A percentile compares a stretch with the other conserved stretches of the same genome.
Evolutionary conservation across 2,113 vertebrate species (phyloP).

Genomic region (Ahaetulla prasina): DNA sequence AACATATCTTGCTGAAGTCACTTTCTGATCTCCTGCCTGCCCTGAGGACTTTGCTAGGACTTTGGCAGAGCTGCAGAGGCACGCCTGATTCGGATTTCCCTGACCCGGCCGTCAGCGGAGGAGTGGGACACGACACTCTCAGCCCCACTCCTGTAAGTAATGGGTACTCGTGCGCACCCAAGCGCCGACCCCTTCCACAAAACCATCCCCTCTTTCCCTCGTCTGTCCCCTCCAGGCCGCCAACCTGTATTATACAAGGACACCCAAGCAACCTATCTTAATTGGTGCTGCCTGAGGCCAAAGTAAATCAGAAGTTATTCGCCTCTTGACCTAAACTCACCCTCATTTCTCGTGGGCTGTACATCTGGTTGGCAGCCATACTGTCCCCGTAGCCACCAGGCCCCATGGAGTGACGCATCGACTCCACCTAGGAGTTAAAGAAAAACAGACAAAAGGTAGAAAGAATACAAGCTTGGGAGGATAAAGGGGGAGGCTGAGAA

Average conservation of each 20-base stretch:
- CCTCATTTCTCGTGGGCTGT: conserved; percentile 73
- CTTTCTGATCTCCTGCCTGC: too few relatives aligned
- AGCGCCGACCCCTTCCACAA: too few relatives aligned
- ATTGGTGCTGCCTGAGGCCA: conserved; percentile 19
- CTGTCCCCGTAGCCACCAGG: conserved; percentile 70
- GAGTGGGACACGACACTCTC: too few relatives aligned
- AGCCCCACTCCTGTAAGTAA: too few relatives aligned
- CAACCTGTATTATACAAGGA: background rate
- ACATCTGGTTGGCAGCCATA: conserved; percentile 66
- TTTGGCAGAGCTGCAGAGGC: too few relatives aligned
- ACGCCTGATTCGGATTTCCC: too few relatives aligned
- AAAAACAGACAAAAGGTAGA: background rate
- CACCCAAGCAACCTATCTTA: background rate
- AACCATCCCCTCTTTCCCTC: too few relatives aligned
- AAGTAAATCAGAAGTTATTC: background rate
- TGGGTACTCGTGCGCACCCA: too few relatives aligned
- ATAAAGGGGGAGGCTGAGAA: background rate
- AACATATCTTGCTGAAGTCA: too few relatives aligned
- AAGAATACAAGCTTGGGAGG: background rate
- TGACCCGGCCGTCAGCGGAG: too few relatives aligned
- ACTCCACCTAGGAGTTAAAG: conserved; percentile 59
- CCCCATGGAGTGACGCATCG: conserved; percentile 68
- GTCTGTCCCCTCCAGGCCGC: too few relatives aligned
- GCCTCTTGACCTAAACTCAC: conserved; percentile 53
- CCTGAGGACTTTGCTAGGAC: too few relatives aligned